Conservation (phyloP, 2,888 invertebrate genomes). For the Steinernema hermaphroditum region DNA sequence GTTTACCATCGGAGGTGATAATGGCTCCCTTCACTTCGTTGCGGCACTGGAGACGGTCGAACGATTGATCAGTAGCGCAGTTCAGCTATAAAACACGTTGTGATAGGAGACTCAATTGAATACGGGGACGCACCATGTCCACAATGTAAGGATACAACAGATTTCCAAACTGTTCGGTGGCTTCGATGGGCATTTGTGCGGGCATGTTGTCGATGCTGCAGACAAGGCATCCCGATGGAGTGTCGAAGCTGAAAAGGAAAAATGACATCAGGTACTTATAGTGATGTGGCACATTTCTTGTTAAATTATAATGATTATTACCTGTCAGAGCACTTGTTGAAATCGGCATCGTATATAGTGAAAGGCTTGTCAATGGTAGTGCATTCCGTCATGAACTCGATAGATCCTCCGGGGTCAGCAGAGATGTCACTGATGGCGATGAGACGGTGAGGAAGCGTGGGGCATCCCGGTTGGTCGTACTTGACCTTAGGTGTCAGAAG, state of each 20-base stretch:
- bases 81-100: conserved; percentile 54
- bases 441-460: conserved; percentile 69
- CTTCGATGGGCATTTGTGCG: conserved; percentile 92
- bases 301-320: conserved; percentile 59
- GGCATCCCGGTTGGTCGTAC: conserved; percentile 51
- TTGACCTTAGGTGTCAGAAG: conserved; percentile 72
- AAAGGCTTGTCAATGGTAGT: conserved; percentile 99
- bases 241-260: conserved; percentile 54
- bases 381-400: conserved; percentile 99
- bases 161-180: conserved; percentile 96
- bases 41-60: conserved; percentile 57
- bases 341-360: conserved; percentile 96
- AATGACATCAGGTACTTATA: conserved; percentile 33
- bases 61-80: conserved; percentile 58
- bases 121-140: conserved; percentile 74
- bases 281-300: conserved; percentile 1
- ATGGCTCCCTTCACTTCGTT: conserved; percentile 75
- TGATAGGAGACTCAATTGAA: background rate
- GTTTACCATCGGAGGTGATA: conserved; percentile 88
- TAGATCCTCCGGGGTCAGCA: conserved; percentile 96
- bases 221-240: conserved; percentile 81
- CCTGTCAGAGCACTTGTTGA: conserved; percentile 92
- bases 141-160: conserved; percentile 83
- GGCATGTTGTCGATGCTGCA: conserved; percentile 99
- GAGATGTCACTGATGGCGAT: conserved; percentile 94